Base-by-base conservation (phyloP, 2,888 invertebrate species). In the Entomobrya proxima region DNA sequence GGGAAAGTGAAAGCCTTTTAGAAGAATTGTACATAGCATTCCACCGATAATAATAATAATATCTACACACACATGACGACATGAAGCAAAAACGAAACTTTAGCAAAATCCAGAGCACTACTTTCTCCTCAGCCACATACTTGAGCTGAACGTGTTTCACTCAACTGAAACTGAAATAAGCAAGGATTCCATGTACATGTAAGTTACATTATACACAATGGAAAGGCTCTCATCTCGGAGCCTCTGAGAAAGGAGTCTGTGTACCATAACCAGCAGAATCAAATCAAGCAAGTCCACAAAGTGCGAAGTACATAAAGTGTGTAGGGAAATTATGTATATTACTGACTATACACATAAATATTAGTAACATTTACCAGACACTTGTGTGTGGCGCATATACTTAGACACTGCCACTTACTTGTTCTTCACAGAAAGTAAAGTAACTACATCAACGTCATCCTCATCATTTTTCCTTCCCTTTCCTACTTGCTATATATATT, bases 391-490 rank as follows among this genome's bases (percentile, higher is more conserved):
- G n/a, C n/a, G n/a, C n/a, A n/a, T n/a, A n/a, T n/a, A n/a, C n/a
- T n/a, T n/a, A n/a, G n/a, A n/a, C 2, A 21, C 50, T 47, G n/a
- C 2, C 21, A 18, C 50, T n/a, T 18, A 50, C 50, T 50, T 18
- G 18, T 18, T 18, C 18, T 50, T 50, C 27, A 52, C 55, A 27
- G 21, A 74, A 52, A 52, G 52, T 27, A 50, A 52, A 74, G 21
- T 64, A 64, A 44, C 72, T 72, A 72, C 72, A 52, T 74, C 79
- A 79, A 52, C 69, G n/a, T 64, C 67, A 50, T 67, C 32, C 76
- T 21, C 61, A 52, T 37, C 69, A 40, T 69, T 69, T 44, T 40
- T 15, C 24, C 24, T 44, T 69, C 18, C 27, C 35, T 64, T 21
- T 35, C n/a, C 64, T 37, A n/a, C n/a, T n/a, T n/a, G n/a, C n/a